phyloP scores from a whole-genome alignment of 92 coral and sea anemone species.

The Umimayanthus chanpuru region DNA sequence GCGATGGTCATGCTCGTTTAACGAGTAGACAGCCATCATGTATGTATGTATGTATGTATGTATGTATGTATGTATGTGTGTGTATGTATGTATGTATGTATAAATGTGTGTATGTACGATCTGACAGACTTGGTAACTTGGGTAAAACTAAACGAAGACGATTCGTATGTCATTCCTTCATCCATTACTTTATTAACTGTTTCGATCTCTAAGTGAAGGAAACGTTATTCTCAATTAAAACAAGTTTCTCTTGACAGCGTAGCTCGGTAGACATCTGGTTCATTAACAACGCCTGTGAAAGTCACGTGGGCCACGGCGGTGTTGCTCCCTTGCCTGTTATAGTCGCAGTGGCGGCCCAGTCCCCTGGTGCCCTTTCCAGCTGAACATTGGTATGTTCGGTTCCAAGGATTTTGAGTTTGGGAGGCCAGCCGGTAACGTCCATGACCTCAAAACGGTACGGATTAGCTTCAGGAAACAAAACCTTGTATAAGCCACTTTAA shows the following conservation, averaged over 20 bases:
- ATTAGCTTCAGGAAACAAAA: not conserved
- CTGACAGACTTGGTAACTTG: too few species aligned
- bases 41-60: too few species aligned
- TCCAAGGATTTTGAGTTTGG: not conserved
- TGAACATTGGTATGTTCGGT: not conserved
- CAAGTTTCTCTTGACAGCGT: not conserved
- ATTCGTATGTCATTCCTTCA: not conserved
- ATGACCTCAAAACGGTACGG: not conserved
- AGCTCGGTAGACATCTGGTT: not conserved
- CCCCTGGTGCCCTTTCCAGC: not conserved
- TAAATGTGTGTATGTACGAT: too few species aligned
- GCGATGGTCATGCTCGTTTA: too few species aligned
- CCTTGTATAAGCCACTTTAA: too few species aligned
- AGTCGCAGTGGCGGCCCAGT: not conserved
- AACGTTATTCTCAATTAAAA: not conserved
- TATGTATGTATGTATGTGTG: too few species aligned
- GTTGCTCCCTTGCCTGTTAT: not conserved
- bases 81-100: too few species aligned
- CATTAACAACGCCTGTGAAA: not conserved
- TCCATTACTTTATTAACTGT: not conserved
- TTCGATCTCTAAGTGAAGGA: not conserved
- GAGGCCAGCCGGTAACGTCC: not conserved
- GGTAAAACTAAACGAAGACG: too few species aligned
- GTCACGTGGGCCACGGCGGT: not conserved
- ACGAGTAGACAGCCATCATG: too few species aligned